These are phyloP conservation scores for Drosophila leontia DNA, from an alignment of 1,140 invertebrate genomes.

Conservation along the genomic window DNA sequence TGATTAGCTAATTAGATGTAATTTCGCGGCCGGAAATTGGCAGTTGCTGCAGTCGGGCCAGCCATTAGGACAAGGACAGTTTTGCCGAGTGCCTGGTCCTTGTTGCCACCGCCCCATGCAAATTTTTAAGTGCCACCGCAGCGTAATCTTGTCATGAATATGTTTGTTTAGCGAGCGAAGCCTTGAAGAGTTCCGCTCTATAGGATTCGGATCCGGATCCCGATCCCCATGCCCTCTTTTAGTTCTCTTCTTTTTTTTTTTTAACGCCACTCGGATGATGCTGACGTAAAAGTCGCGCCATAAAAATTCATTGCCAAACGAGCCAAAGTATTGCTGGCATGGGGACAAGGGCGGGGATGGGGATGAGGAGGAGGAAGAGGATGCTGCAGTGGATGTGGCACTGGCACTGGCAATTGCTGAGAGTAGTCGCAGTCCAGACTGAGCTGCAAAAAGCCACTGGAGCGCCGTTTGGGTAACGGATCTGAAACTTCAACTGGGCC, in stretches of 20 bases:
- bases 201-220: slow-evolving; percentile 14
- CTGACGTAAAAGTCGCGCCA: slow-evolving; percentile 71
- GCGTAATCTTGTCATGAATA: slow-evolving; percentile 80
- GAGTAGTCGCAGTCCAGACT: slow-evolving; percentile 61
- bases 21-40: slow-evolving; percentile 78
- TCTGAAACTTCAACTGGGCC: slow-evolving; percentile 49
- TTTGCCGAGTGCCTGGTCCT: background rate
- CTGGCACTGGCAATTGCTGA: slow-evolving; percentile 59
- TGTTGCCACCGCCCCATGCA: slow-evolving; percentile 22
- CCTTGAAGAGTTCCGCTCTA: slow-evolving; percentile 40
- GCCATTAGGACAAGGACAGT: slow-evolving; percentile 43
- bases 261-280: slow-evolving; percentile 12
- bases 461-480: slow-evolving; percentile 38
- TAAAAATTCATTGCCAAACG: slow-evolving; percentile 81
- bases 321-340: slow-evolving; percentile 67
- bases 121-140: slow-evolving; percentile 64
- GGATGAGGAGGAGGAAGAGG: background rate
- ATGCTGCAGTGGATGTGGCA: slow-evolving; percentile 5
- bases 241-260: background rate
- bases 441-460: slow-evolving; percentile 40
- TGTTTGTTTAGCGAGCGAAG: slow-evolving; percentile 66
- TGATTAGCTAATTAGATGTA: slow-evolving; percentile 82
- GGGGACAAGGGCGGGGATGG: background rate
- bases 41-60: slow-evolving; percentile 53
- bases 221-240: background rate